phyloP scores from a whole-genome alignment of 1,140 invertebrate species.

The Scaptomyza montana region DNA sequence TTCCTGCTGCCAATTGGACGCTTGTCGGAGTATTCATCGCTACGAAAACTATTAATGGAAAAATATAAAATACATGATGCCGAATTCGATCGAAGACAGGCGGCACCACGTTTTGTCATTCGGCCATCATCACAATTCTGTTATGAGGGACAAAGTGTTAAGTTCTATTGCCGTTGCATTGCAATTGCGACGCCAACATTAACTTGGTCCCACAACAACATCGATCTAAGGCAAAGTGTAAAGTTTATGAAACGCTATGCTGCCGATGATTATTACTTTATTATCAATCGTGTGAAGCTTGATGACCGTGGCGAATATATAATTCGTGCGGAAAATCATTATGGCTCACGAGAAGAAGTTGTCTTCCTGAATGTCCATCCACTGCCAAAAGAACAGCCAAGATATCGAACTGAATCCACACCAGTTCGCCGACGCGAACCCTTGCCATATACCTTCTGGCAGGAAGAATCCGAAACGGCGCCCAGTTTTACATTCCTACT shows the following conservation, averaged over 20 bases:
- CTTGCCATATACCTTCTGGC: conserved; percentile 90
- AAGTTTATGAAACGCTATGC: conserved; percentile 99
- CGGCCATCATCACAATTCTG: conserved; percentile 97
- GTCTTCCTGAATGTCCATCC: conserved; percentile 99
- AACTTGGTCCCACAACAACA: conserved; percentile 97
- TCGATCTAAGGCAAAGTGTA: conserved; percentile 97
- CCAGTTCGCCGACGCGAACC: conserved; percentile 90
- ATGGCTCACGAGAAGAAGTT: conserved; percentile 97
- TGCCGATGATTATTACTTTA: conserved; percentile 98
- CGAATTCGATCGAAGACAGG: conserved; percentile 98
- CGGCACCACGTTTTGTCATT: conserved; percentile 98
- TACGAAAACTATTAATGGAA: conserved; percentile 97
- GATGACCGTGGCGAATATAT: conserved; percentile 99
- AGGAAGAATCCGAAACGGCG: conserved; percentile 94
- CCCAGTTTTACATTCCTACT: conserved; percentile 98
- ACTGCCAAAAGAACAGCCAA: conserved; percentile 91
- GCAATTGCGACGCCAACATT: conserved; percentile 96
- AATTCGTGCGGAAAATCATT: conserved; percentile 98
- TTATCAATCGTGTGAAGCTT: conserved; percentile 97
- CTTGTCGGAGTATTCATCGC: conserved; percentile 97
- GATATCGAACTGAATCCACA: conserved; percentile 90
- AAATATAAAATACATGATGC: conserved; percentile 98
- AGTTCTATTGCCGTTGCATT: conserved; percentile 98
- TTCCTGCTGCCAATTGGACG: conserved; percentile 97
- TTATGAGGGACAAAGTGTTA: conserved; percentile 98